Conservation (phyloP, 2,113 vertebrate genomes). For the Euleptes europaea region DNA sequence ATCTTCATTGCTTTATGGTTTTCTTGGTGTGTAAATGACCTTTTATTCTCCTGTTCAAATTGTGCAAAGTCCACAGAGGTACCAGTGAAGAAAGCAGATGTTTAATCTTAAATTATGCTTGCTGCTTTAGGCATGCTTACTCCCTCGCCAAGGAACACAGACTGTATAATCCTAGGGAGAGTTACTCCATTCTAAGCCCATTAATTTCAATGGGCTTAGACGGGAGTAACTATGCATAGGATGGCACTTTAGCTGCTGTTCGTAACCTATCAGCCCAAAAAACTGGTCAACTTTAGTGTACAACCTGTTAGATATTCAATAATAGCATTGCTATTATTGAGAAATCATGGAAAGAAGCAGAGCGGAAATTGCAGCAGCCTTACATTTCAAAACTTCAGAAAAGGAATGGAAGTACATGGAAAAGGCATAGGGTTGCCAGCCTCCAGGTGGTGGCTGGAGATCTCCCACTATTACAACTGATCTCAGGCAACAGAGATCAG, state of each 20-base stretch:
- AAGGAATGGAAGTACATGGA: background rate
- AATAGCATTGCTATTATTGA: background rate
- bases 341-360: background rate
- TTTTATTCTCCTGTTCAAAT: background rate
- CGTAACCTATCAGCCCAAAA: background rate
- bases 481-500: no score
- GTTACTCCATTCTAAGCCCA: no score
- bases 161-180: no score
- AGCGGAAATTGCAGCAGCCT: background rate
- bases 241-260: background rate
- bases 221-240: no score
- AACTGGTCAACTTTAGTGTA: background rate
- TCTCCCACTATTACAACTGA: no score
- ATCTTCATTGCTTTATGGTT: background rate
- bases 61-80: conserved; percentile 4
- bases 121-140: background rate
- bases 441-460: no score
- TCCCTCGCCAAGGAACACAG: background rate
- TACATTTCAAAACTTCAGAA: background rate
- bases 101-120: background rate
- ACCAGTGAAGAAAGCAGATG: background rate
- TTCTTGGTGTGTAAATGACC: background rate
- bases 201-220: no score
- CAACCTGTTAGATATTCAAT: background rate
- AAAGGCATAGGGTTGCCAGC: background rate